Evolutionary conservation across 2,888 invertebrate species (phyloP).

Genomic region (Ctenicera cuprea): DNA sequence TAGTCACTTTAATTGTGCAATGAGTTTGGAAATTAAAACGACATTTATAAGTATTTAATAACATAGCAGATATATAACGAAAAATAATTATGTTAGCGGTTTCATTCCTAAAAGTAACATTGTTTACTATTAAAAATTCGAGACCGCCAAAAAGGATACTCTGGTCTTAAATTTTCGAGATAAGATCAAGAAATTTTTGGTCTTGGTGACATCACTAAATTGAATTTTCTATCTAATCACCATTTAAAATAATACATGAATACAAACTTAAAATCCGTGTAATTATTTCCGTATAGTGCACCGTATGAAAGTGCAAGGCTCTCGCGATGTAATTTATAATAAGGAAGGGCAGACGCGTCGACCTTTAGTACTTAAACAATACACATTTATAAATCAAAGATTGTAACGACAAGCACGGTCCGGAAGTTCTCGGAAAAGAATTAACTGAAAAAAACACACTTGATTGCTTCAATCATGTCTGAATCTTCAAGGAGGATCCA

Average conservation of each 20-base stretch:
- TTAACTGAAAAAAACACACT: not conserved
- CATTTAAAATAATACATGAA: not conserved
- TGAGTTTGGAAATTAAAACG: too few relatives aligned
- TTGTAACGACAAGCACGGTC: not conserved
- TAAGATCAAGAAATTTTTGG: too few relatives aligned
- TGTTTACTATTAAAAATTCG: too few relatives aligned
- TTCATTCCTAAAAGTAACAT: too few relatives aligned
- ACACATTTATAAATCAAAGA: not conserved
- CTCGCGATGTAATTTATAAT: slow-evolving; percentile 20
- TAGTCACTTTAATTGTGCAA: too few relatives aligned
- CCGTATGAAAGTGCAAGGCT: slow-evolving; percentile 36
- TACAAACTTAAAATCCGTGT: slow-evolving; percentile 1
- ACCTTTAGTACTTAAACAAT: slow-evolving; percentile 34
- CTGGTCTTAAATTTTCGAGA: too few relatives aligned
- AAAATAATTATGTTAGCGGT: too few relatives aligned
- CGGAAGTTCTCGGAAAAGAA: not conserved
- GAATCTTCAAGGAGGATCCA: slow-evolving; percentile 10
- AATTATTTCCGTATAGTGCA: slow-evolving; percentile 2
- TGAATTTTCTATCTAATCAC: not conserved
- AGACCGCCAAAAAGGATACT: too few relatives aligned
- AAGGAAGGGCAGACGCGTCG: slow-evolving; percentile 26
- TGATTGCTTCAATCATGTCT: not conserved
- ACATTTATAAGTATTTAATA: too few relatives aligned
- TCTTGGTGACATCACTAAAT: too few relatives aligned
- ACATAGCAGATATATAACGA: too few relatives aligned